Base-by-base conservation (phyloP, 2,113 vertebrate species). In the Salvator merianae region DNA sequence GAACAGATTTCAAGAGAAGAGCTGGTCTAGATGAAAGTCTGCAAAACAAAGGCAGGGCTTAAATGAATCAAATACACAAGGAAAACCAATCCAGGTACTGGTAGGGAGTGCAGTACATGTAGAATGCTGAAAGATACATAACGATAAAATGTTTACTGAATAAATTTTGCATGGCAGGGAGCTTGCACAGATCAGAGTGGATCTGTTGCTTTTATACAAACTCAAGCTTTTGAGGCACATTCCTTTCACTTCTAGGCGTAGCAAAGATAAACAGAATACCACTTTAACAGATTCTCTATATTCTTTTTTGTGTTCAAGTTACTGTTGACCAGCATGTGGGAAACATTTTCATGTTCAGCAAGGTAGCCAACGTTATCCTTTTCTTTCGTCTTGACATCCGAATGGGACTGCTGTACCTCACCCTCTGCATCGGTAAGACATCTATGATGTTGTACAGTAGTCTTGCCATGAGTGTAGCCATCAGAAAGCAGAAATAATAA, bases 271-370 rank as follows among this genome's bases (percentile, higher is more conserved):
- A 26, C 12, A 75, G n/a, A 22, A 34, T n/a, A 9, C 5, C n/a
- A 18, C 26, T 18, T 5, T 4, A 59, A 20, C 55, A 66, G 3
- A 3, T 81, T 89, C 14, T 5, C 0, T 28, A 55, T 69, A 84
- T 1, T 59, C 20, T 26, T 69, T 84, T 1, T 66, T 1, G 78
- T 22, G 20, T 0, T 38, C 24, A 32, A 0, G 98, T 99, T 91
- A 98, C 97, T 0, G 93, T 98, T 96, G 98, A 99, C 91, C 98
- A 99, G 87, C 98, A 99, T 71, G 84, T 99, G 0, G 98, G 98
- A 34, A 99, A 99, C 86, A 93, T 99, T 85, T 99, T 99, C 94
- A 96, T 99, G 95, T 99, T 99, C 93, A 99, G 98, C 88, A 99
- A 99, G 93, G 98, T 99, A 83, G 98, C 98, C 34, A 99, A 99